Evolutionary conservation across 1,140 invertebrate genomes (phyloP).

Genomic region (Drosophila pruinosa): DNA sequence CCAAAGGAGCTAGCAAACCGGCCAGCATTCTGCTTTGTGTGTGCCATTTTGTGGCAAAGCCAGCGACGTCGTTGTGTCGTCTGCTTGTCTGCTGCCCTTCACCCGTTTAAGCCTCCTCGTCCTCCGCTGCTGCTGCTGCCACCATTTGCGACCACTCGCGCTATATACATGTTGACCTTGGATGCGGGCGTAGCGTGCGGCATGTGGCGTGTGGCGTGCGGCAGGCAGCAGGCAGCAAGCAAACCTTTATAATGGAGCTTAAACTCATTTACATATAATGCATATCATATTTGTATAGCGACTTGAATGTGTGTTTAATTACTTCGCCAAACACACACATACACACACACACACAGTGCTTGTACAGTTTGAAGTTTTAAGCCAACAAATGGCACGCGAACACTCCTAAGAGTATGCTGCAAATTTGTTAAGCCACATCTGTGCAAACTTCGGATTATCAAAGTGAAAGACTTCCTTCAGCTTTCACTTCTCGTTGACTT

Average conservation of each 20-base stretch:
- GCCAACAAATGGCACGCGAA: conserved; percentile 25
- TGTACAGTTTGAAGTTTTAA: conserved; percentile 27
- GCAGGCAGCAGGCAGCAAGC: neutral
- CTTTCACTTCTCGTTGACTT: too few species aligned
- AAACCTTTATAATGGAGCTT: conserved; percentile 48
- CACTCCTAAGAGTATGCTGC: conserved; percentile 28
- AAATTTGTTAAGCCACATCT: conserved; percentile 42
- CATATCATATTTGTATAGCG: conserved; percentile 51
- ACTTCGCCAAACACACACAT: conserved; percentile 36
- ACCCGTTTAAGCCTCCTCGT: neutral
- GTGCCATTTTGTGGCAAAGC: conserved; percentile 14
- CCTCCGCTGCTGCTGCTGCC: neutral
- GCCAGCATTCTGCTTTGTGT: neutral
- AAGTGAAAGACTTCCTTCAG: neutral
- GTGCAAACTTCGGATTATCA: conserved; percentile 1
- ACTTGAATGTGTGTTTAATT: conserved; percentile 54
- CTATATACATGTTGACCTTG: conserved; percentile 26
- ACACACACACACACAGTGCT: neutral
- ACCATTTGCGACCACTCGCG: neutral
- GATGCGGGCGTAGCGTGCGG: conserved; percentile 9
- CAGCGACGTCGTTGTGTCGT: neutral
- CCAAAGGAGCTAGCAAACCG: neutral
- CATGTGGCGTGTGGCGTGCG: conserved; percentile 24
- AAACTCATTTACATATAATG: conserved; percentile 55
- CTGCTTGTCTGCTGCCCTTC: conserved; percentile 15